Evolutionary conservation across 2,797 vertebrate species (phyloP).

Genomic region (Mionectes olivaceus): DNA sequence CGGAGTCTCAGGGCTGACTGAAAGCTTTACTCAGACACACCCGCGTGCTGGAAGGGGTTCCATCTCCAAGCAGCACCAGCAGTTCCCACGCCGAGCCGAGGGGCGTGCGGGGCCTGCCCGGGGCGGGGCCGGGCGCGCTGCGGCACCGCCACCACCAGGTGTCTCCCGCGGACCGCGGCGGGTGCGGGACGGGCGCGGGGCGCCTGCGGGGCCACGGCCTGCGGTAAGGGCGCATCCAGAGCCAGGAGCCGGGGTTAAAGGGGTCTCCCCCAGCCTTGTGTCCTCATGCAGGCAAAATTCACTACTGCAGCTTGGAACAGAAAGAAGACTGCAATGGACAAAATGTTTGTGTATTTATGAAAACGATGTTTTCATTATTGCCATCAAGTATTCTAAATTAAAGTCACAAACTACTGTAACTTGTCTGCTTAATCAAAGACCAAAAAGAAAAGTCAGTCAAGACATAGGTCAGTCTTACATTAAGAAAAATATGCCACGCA

Average conservation of each 20-base stretch:
- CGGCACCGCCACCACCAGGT: neutral
- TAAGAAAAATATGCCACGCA: neutral
- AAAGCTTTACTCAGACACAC: neutral
- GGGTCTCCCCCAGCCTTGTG: neutral
- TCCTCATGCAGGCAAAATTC: neutral
- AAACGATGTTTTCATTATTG: neutral
- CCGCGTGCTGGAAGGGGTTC: fast-evolving
- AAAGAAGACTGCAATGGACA: neutral
- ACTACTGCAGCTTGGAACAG: neutral
- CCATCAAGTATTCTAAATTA: neutral
- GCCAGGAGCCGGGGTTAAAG: too few relatives aligned
- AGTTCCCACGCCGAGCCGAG: fast-evolving
- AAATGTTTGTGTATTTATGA: neutral
- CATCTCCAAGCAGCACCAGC: neutral
- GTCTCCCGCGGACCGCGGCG: neutral
- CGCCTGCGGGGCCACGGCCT: neutral
- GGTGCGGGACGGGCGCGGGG: neutral
- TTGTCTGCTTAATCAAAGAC: neutral
- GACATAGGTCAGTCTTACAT: neutral
- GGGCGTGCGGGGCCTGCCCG: neutral
- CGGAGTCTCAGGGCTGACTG: neutral
- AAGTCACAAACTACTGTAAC: neutral
- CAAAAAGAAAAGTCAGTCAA: neutral
- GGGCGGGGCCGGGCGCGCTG: neutral
- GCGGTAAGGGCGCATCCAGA: neutral